Conservation (phyloP, 2,797 vertebrate genomes). For the Tokudaia tokunoshimensis region DNA sequence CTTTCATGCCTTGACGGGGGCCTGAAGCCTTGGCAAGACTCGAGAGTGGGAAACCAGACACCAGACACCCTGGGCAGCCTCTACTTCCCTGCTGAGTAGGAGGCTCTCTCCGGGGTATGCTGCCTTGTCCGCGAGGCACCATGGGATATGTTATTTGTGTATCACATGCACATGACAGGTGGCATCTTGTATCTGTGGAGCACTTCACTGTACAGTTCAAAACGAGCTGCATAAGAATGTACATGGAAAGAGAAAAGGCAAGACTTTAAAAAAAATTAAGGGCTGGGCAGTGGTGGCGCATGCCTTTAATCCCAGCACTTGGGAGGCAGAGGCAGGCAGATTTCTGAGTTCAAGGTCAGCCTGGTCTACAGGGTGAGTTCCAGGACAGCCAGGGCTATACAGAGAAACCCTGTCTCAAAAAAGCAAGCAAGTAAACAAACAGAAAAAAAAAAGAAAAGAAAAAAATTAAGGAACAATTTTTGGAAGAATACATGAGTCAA, state of each 20-base stretch:
- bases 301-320: too few species aligned
- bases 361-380: too few species aligned
- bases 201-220: not conserved
- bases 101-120: not conserved
- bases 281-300: too few species aligned
- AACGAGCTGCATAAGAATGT: not conserved
- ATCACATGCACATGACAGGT: not conserved
- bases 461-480: not conserved
- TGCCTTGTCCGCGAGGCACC: not conserved
- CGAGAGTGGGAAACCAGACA: conserved; percentile 48
- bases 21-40: conserved; percentile 42
- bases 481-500: not conserved
- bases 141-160: rapidly evolving
- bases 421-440: too few species aligned
- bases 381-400: too few species aligned
- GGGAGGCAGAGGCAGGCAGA: too few species aligned
- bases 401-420: too few species aligned
- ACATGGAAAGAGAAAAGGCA: not conserved
- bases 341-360: too few species aligned
- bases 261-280: not conserved
- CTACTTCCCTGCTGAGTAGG: not conserved
- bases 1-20: conserved; percentile 36
- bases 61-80: not conserved
- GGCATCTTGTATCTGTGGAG: not conserved
- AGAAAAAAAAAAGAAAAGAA: not conserved